These are phyloP conservation scores for Sinosuthora webbiana DNA, from an alignment of 2,113 vertebrate genomes.

Conservation along the genomic window DNA sequence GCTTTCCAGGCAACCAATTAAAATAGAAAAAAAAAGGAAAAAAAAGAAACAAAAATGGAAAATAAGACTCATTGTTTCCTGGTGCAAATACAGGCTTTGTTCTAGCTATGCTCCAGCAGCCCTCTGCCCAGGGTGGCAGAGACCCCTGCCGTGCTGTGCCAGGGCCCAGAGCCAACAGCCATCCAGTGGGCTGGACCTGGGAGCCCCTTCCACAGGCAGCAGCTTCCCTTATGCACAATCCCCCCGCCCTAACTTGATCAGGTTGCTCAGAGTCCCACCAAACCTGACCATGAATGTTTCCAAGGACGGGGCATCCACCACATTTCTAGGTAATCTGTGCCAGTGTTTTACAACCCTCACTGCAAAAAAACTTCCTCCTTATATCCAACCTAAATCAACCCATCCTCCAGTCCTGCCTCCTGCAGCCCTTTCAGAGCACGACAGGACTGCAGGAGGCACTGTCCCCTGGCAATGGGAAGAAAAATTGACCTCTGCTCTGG, in stretches of 20 bases:
- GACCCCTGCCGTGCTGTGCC: neutral
- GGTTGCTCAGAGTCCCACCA: neutral
- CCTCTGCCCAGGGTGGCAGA: neutral
- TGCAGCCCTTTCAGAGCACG: neutral
- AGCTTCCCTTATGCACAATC: accelerated
- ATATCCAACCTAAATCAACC: neutral
- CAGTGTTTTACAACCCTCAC: neutral
- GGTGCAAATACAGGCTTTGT: neutral
- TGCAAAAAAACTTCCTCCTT: neutral
- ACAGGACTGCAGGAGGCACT: neutral
- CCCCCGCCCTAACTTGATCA: neutral
- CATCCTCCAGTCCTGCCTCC: neutral
- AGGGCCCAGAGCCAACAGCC: neutral
- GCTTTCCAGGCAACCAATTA: neutral
- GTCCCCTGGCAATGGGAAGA: accelerated
- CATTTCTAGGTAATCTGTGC: neutral
- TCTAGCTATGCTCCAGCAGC: neutral
- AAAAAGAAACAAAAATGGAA: neutral
- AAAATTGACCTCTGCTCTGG: neutral
- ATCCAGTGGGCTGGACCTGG: neutral
- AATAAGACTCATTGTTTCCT: neutral
- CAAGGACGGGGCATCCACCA: neutral
- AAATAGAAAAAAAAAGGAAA: neutral
- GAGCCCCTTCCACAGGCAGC: neutral
- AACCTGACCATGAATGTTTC: neutral